phyloP scores from a whole-genome alignment of 2,888 invertebrate genomes.

The Nomada hirtipes region DNA sequence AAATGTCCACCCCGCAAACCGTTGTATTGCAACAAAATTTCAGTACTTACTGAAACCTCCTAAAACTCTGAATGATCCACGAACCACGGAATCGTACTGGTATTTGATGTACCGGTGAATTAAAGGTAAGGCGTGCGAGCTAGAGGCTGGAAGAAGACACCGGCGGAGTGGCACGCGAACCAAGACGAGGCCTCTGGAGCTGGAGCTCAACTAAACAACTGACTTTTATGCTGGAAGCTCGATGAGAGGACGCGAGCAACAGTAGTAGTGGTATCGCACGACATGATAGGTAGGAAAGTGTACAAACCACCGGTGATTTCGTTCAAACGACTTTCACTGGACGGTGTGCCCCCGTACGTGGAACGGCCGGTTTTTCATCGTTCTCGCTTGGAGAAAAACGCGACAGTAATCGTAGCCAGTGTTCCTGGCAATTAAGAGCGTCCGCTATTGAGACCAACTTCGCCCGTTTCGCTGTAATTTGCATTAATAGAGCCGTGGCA shows the following conservation, averaged over 20 bases:
- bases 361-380: constrained; percentile 17
- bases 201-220: constrained; percentile 79
- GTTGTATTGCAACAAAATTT: neutral
- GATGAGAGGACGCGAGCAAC: constrained; percentile 67
- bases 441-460: constrained; percentile 30
- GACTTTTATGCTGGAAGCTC: constrained; percentile 76
- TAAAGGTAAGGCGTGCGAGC: neutral
- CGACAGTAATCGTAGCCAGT: constrained; percentile 29
- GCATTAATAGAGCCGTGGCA: constrained; percentile 14
- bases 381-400: constrained; percentile 50
- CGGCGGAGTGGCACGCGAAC: constrained; percentile 52
- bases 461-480: constrained; percentile 21
- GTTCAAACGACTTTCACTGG: constrained; percentile 77
- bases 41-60: constrained; percentile 1
- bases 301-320: constrained; percentile 59
- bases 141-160: constrained; percentile 17
- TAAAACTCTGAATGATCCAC: neutral
- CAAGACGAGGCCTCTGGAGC: constrained; percentile 70
- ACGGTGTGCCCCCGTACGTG: constrained; percentile 28
- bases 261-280: constrained; percentile 67
- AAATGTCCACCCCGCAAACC: neutral
- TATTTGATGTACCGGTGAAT: neutral
- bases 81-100: neutral
- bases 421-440: constrained; percentile 33
- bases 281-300: constrained; percentile 66